Evolutionary conservation across 1,140 invertebrate genomes (phyloP).

Genomic region (Dryas iulia): DNA sequence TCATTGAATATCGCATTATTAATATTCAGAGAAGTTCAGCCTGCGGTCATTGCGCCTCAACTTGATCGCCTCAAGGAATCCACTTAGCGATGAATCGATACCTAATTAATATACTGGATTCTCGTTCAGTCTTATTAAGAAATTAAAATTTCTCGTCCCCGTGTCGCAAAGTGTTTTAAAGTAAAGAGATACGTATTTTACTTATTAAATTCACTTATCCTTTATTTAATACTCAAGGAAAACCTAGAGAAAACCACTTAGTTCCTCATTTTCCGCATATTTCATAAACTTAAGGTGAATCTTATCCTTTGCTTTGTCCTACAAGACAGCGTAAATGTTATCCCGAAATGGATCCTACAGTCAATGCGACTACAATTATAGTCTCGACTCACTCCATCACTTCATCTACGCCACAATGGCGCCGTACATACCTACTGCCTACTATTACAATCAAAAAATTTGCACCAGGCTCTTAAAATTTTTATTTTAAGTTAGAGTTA

Average conservation of each 20-base stretch:
- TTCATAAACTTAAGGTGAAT: too few relatives aligned
- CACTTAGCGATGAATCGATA: conserved; percentile 62
- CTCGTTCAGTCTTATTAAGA: conserved; percentile 42
- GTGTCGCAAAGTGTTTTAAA: too few relatives aligned
- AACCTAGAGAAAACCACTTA: too few relatives aligned
- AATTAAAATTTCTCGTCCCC: neutral
- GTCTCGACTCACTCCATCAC: too few relatives aligned
- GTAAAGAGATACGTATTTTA: too few relatives aligned
- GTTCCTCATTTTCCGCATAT: too few relatives aligned
- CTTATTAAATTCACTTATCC: too few relatives aligned
- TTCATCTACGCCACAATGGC: neutral
- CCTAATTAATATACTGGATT: conserved; percentile 43
- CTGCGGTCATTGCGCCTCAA: conserved; percentile 49
- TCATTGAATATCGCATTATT: conserved; percentile 58
- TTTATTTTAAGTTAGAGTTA: conserved; percentile 19
- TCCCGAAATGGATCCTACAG: too few relatives aligned
- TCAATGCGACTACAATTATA: neutral
- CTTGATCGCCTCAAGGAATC: conserved; percentile 54
- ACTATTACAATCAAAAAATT: neutral
- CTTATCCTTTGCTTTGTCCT: too few relatives aligned
- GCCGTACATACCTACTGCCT: neutral
- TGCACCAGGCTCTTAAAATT: neutral
- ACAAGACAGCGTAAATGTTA: too few relatives aligned
- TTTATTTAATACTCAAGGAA: too few relatives aligned
- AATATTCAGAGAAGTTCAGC: conserved; percentile 49